Conservation (phyloP, 1,140 invertebrate genomes). For the Drosophila rhopaloa region DNA sequence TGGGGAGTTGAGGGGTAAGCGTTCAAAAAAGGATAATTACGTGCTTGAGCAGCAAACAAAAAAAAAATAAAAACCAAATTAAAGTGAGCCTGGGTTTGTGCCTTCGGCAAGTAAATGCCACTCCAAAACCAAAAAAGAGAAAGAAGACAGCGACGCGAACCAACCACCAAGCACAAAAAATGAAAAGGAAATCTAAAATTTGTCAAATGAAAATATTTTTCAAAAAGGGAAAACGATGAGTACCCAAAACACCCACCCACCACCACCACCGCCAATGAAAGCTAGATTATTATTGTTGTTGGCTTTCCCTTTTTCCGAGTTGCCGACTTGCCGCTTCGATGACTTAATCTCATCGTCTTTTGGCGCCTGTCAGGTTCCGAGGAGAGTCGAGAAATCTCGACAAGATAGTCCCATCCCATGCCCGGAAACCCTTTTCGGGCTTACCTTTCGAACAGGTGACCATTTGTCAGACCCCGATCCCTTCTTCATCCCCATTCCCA, state of each 20-base stretch:
- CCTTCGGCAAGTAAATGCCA: conserved; percentile 68
- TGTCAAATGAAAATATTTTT: conserved; percentile 79
- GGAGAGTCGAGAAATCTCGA: conserved; percentile 49
- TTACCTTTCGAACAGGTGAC: conserved; percentile 58
- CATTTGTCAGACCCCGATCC: conserved; percentile 30
- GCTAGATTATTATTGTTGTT: conserved; percentile 52
- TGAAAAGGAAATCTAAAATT: conserved; percentile 61
- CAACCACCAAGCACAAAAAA: conserved; percentile 46
- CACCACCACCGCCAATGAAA: conserved; percentile 48
- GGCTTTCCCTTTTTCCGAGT: conserved; percentile 38
- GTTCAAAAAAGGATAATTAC: conserved; percentile 75
- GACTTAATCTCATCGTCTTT: conserved; percentile 75
- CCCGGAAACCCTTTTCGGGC: conserved; percentile 48
- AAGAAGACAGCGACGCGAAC: conserved; percentile 26
- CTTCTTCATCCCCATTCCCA: neutral
- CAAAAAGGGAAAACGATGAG: conserved; percentile 44
- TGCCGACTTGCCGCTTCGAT: conserved; percentile 65
- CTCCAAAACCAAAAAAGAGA: conserved; percentile 16
- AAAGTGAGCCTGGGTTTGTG: conserved; percentile 51
- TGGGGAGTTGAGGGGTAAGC: conserved; percentile 1
- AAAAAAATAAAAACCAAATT: conserved; percentile 57
- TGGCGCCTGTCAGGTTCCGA: conserved; percentile 66
- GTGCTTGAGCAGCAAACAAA: conserved; percentile 66
- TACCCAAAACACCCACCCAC: conserved; percentile 2
- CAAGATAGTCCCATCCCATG: conserved; percentile 36